A percentile compares a stretch with the other conserved stretches of the same genome.
Conservation (phyloP, 2,797 vertebrate genomes). For the Lacerta viridis region DNA sequence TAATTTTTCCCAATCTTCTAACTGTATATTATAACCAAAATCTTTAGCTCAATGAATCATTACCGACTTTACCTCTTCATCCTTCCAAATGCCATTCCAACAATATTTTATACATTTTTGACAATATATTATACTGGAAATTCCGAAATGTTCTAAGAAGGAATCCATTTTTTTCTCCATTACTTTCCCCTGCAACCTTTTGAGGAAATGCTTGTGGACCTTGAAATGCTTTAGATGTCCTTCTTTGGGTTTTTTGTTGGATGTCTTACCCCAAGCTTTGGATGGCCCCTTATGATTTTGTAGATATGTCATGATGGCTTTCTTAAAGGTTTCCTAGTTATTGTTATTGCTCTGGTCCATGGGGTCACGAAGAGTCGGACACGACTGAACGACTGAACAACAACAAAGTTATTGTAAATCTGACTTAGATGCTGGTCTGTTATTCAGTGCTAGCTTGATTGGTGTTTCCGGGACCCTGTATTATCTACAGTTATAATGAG, state of each 20-base stretch:
- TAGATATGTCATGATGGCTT: background rate
- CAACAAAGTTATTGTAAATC: slow-evolving; percentile 66
- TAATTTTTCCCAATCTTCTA: no score
- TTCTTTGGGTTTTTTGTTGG: background rate
- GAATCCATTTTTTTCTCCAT: background rate
- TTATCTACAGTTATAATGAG: slow-evolving; percentile 69
- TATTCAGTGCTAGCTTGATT: slow-evolving; percentile 56
- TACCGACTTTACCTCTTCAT: no score
- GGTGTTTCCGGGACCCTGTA: slow-evolving; percentile 61
- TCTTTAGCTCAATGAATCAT: no score
- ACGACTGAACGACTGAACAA: no score
- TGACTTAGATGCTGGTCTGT: slow-evolving; percentile 54
- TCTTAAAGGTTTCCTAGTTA: slow-evolving; percentile 53
- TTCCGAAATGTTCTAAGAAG: background rate
- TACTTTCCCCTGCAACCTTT: no score
- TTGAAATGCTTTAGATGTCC: background rate
- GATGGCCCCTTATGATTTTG: background rate
- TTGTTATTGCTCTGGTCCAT: slow-evolving; percentile 33
- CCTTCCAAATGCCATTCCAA: no score
- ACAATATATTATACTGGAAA: no score
- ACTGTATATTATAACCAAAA: no score
- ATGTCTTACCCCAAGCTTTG: background rate
- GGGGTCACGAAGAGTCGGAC: no score
- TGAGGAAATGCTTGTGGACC: background rate
- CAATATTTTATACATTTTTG: no score